Evolutionary conservation across 2,888 invertebrate genomes (phyloP), one percentile per base, ranked within the genome.

Genomic region (Tipula lateralis): DNA sequence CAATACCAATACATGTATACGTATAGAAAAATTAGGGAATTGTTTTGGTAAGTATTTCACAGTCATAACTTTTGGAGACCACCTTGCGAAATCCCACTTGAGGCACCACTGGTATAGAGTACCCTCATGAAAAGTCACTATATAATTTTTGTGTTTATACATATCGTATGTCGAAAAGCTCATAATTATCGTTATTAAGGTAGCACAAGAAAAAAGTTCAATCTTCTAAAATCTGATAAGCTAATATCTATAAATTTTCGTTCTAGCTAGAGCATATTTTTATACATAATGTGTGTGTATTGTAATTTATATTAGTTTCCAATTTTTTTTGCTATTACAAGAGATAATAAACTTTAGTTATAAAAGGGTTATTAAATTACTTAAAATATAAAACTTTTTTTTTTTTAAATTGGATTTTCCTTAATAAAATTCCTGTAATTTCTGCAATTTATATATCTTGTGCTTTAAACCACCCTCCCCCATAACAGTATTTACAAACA

Each of bases 281-380:
- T 44, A 4, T 44, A 4, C 16, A 16, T 44, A n/a, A n/a, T n/a
- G 16, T 44, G 44, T 44, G 44, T 16, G 6, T 16, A 16, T 5
- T 44, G 3, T 66, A 50, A 66, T 66, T 66, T 66, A 24, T 66
- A 66, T 66, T 24, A 66, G 24, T 66, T 66, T 66, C 7, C 66
- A 24, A 66, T 66, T 66, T 66, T 44, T n/a, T n/a, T 44, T 44
- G 44, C 44, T 44, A 44, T 44, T 44, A 16, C 16, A 16, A 16
- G 16, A 44, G 24, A 66, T 66, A 50, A 50, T 50, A 66, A 24
- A 66, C 66, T 66, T 66, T 66, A 66, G 66, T 66, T 66, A 66
- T 66, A 66, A 24, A 66, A 66, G 66, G 66, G 66, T 66, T 66
- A 66, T 66, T 66, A 66, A 66, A 66, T 66, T 66, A 66, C 50